Evolutionary conservation across 2,113 vertebrate species (phyloP).

Genomic region (Hemicordylus capensis): DNA sequence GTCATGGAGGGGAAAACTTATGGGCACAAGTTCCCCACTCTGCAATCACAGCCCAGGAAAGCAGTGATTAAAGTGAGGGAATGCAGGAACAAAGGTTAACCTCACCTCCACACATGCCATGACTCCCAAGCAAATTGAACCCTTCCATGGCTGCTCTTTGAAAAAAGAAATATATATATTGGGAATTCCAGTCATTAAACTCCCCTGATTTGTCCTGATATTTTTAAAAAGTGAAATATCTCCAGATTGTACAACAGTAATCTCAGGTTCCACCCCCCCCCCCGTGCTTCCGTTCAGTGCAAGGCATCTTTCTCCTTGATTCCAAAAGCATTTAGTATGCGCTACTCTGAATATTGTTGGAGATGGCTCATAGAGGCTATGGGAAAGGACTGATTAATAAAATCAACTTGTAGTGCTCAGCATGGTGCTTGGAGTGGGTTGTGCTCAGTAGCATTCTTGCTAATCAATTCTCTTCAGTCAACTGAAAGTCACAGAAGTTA

Average conservation of each 20-base stretch:
- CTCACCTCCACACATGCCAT: neutral
- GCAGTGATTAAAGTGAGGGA: too few species aligned
- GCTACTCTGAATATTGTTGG: constrained; percentile 37
- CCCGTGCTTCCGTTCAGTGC: constrained; percentile 25
- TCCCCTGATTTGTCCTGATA: neutral
- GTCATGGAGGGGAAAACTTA: too few species aligned
- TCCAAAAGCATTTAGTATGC: constrained; percentile 36
- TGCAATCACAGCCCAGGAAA: too few species aligned
- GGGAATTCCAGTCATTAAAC: too few species aligned
- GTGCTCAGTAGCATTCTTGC: constrained; percentile 63
- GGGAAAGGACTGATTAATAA: constrained; percentile 66
- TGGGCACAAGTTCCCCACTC: too few species aligned
- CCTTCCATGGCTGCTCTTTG: neutral
- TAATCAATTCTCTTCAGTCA: constrained; percentile 70
- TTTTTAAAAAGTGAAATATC: constrained; percentile 37
- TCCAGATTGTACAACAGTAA: constrained; percentile 31
- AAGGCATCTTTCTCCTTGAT: constrained; percentile 49
- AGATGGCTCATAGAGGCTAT: constrained; percentile 60
- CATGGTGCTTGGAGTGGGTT: constrained; percentile 47
- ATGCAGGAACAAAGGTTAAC: too few species aligned
- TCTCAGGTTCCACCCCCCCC: constrained; percentile 9
- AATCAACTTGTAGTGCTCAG: constrained; percentile 62
- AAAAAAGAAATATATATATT: neutral
- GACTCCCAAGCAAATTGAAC: too few species aligned
- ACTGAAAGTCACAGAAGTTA: constrained; percentile 58